These are phyloP conservation scores for Tenrec ecaudatus DNA, from an alignment of 2,113 vertebrate species.

Conservation along the genomic window DNA sequence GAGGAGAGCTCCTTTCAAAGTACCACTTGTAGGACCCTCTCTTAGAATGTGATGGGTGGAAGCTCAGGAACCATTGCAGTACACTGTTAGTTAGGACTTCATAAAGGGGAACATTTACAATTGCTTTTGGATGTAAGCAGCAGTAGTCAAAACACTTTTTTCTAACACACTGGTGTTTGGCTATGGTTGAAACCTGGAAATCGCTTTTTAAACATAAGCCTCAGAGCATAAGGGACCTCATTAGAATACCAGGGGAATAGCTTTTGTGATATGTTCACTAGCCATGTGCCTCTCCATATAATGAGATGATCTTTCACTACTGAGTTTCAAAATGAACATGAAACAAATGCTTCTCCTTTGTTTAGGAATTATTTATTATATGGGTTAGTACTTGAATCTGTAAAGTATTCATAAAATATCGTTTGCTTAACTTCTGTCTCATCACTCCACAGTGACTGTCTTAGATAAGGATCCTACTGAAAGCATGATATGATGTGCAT, in stretches of 20 bases:
- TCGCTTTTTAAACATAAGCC: constrained; percentile 23
- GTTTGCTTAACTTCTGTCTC: neutral
- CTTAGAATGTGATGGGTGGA: too few species aligned
- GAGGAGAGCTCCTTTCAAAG: too few species aligned
- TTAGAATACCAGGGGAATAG: neutral
- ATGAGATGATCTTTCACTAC: neutral
- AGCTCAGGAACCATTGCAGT: neutral
- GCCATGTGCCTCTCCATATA: neutral
- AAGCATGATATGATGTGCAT: neutral
- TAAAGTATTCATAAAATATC: neutral
- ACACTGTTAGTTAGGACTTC: neutral
- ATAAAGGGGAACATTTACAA: constrained; percentile 35
- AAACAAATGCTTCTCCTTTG: neutral
- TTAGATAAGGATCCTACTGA: neutral
- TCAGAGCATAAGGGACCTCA: neutral
- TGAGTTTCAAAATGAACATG: constrained; percentile 31
- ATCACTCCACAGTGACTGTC: neutral
- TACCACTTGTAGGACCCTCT: too few species aligned
- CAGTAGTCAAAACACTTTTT: constrained; percentile 58
- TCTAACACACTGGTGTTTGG: constrained; percentile 37
- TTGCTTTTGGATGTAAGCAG: constrained; percentile 59
- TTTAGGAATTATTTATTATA: neutral
- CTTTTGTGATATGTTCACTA: constrained; percentile 26
- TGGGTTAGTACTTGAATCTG: neutral
- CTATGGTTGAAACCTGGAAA: constrained; percentile 53